phyloP scores from a whole-genome alignment of 2,888 invertebrate genomes.

The Sminthurinus aureus region DNA sequence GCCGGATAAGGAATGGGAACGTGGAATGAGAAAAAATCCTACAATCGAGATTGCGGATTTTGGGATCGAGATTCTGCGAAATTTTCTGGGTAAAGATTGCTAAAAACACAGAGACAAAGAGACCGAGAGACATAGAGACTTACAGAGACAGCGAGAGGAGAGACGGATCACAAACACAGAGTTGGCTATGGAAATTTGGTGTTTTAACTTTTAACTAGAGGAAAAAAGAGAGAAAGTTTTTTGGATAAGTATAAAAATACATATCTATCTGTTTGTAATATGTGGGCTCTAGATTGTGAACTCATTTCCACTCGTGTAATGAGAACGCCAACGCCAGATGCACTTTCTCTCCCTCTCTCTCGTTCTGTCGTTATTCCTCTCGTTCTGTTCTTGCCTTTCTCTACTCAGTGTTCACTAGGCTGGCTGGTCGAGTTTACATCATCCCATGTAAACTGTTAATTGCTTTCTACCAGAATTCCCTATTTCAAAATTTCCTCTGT shows the following conservation, averaged over 20 bases:
- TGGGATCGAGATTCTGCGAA: not conserved
- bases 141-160: not conserved
- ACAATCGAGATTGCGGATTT: not conserved
- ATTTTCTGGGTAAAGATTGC: not conserved
- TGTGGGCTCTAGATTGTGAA: not conserved
- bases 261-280: not conserved
- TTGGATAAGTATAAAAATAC: not conserved
- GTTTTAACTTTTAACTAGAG: not conserved
- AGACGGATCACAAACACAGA: not conserved
- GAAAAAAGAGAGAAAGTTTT: not conserved
- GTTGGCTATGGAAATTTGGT: not conserved
- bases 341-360: not conserved
- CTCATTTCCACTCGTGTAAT: not conserved
- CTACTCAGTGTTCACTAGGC: not conserved
- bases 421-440: not conserved
- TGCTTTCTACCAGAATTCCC: constrained; percentile 12
- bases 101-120: too few relatives aligned
- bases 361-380: too few relatives aligned
- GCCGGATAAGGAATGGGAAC: too few relatives aligned
- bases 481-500: not conserved
- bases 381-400: too few relatives aligned
- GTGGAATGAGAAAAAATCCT: too few relatives aligned
- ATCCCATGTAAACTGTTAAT: constrained; percentile 14
- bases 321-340: constrained; percentile 3
- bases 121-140: not conserved